Percentiles rank a stretch among this genome's conserved stretches.
These are phyloP conservation scores for Alosa alosa DNA, from an alignment of 2,113 vertebrate species.

Conservation along the genomic window DNA sequence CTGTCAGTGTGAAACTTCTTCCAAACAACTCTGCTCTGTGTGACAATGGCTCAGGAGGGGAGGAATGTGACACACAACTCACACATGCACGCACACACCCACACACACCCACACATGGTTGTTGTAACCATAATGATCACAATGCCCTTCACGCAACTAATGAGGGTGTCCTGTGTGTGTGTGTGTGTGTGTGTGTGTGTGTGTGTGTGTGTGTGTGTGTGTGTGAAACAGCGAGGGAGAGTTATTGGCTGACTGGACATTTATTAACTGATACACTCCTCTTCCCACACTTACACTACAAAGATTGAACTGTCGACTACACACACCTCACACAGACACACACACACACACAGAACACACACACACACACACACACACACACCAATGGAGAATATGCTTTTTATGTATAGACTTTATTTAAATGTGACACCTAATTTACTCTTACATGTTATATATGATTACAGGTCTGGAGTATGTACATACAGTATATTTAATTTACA, in stretches of 20 bases:
- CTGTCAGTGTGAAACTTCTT: too few species aligned
- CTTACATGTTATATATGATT: background rate
- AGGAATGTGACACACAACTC: background rate
- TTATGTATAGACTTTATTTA: background rate
- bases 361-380: slow-evolving; percentile 22
- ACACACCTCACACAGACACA: slow-evolving; percentile 17
- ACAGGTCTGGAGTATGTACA: background rate
- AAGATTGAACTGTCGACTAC: background rate
- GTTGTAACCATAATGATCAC: background rate
- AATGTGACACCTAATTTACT: background rate
- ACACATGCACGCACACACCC: background rate
- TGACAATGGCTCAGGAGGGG: too few species aligned
- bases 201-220: background rate
- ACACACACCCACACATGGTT: background rate
- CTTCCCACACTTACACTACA: background rate
- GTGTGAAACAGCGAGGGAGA: background rate
- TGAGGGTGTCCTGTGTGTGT: background rate
- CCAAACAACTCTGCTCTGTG: too few species aligned
- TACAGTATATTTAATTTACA: background rate
- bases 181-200: background rate
- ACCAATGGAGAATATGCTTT: background rate
- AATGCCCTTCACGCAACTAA: background rate
- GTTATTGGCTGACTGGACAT: background rate
- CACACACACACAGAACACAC: slow-evolving; percentile 31
- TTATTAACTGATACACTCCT: background rate